A percentile compares a stretch with the other conserved stretches of the same genome.
These are phyloP conservation scores for Lycorma delicatula DNA, from an alignment of 1,140 invertebrate genomes.

Conservation along the genomic window DNA sequence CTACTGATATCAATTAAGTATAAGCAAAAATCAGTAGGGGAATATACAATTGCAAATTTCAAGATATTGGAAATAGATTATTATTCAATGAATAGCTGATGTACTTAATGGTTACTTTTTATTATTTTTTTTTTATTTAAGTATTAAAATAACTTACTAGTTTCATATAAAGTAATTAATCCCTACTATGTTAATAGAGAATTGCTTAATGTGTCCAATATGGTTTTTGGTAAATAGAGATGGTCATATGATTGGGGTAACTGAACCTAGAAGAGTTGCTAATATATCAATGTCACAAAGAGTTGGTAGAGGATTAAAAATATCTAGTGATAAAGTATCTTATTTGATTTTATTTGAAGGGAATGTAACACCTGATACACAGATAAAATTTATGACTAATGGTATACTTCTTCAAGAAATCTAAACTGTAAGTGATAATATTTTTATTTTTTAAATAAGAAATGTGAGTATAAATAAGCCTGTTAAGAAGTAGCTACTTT, in stretches of 20 bases:
- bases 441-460: constrained; percentile 4
- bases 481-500: too few species aligned
- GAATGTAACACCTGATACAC: constrained; percentile 78
- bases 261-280: constrained; percentile 94
- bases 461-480: too few species aligned
- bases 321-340: constrained; percentile 70
- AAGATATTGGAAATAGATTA: too few species aligned
- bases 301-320: constrained; percentile 83
- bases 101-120: too few species aligned
- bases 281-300: constrained; percentile 94
- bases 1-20: too few species aligned
- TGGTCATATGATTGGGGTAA: constrained; percentile 82
- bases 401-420: constrained; percentile 92
- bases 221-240: constrained; percentile 32
- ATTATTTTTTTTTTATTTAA: too few species aligned
- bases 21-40: too few species aligned
- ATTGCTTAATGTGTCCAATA: too few species aligned
- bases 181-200: too few species aligned
- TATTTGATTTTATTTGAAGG: constrained; percentile 97
- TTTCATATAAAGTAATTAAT: background rate
- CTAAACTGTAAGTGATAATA: constrained; percentile 49
- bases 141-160: background rate
- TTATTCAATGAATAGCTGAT: too few species aligned
- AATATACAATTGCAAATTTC: too few species aligned
- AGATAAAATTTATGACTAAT: constrained; percentile 99